A percentile compares a stretch with the other conserved stretches of the same genome.
Evolutionary conservation across 2,888 invertebrate genomes (phyloP).

Genomic region (Leucophenga montana): DNA sequence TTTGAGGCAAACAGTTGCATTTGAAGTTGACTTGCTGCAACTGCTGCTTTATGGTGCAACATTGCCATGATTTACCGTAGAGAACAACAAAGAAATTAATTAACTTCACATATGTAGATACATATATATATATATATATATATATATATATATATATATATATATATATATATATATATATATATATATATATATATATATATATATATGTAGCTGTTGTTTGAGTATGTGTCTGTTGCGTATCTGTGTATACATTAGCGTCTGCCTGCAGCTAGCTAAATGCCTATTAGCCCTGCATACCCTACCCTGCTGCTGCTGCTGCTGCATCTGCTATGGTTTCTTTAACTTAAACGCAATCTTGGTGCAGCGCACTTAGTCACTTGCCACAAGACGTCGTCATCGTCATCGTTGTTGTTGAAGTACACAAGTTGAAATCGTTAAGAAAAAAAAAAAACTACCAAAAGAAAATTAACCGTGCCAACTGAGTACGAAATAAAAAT

Average conservation of each 20-base stretch:
- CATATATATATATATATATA: slow-evolving; percentile 27
- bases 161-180: slow-evolving; percentile 26
- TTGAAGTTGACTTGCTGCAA: slow-evolving; percentile 20
- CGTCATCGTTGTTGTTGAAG: too few relatives aligned
- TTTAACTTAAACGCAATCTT: too few relatives aligned
- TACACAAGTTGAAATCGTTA: neutral
- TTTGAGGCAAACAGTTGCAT: slow-evolving; percentile 37
- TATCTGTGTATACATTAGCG: neutral
- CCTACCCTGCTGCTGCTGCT: too few relatives aligned
- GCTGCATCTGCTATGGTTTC: too few relatives aligned
- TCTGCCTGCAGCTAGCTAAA: neutral
- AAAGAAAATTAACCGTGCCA: slow-evolving; percentile 9
- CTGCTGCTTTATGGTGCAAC: slow-evolving; percentile 26
- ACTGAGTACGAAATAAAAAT: neutral
- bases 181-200: slow-evolving; percentile 38
- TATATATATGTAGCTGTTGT: too few relatives aligned
- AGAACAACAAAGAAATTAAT: slow-evolving; percentile 66
- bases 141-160: slow-evolving; percentile 43
- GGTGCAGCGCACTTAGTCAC: neutral
- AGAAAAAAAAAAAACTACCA: neutral
- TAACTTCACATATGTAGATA: slow-evolving; percentile 54
- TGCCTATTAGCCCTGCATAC: neutral
- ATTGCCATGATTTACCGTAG: slow-evolving; percentile 62
- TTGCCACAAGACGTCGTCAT: neutral
- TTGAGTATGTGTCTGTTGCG: slow-evolving; percentile 55